Conservation (phyloP, 2,797 vertebrate species). For the Loris lydekkerianus region DNA sequence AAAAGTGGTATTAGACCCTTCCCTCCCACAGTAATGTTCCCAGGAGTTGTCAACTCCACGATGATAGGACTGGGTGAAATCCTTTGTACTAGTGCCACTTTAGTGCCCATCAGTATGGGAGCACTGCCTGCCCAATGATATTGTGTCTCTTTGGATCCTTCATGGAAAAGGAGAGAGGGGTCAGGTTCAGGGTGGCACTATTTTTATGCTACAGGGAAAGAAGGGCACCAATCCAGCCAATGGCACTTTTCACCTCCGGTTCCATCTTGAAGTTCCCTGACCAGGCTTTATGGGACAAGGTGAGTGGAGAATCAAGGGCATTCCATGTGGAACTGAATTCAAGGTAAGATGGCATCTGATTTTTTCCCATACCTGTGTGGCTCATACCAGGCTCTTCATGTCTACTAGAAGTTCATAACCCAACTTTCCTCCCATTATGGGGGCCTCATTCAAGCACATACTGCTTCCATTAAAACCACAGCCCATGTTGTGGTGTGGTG, state of each 20-base stretch:
- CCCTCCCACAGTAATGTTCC: background rate
- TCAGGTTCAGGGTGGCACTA: background rate
- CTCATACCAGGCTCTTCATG: background rate
- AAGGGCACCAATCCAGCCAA: background rate
- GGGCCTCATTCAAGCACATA: background rate
- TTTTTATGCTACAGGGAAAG: background rate
- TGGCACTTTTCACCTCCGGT: background rate
- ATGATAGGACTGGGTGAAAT: background rate
- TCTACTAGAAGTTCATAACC: background rate
- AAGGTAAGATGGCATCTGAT: background rate
- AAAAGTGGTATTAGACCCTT: background rate
- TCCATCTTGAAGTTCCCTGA: background rate
- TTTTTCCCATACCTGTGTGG: background rate
- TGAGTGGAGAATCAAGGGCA: background rate
- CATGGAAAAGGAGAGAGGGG: background rate
- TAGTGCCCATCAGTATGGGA: background rate
- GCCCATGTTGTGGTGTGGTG: background rate
- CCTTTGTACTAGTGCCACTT: background rate
- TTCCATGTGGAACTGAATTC: background rate
- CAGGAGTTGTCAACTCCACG: background rate
- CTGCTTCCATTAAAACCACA: background rate
- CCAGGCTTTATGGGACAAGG: background rate
- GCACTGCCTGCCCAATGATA: background rate
- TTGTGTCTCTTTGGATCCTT: background rate
- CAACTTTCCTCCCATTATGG: background rate